These are phyloP conservation scores for Neoscelio sp. DNA, from an alignment of 2,888 invertebrate genomes.

Conservation along the genomic window DNA sequence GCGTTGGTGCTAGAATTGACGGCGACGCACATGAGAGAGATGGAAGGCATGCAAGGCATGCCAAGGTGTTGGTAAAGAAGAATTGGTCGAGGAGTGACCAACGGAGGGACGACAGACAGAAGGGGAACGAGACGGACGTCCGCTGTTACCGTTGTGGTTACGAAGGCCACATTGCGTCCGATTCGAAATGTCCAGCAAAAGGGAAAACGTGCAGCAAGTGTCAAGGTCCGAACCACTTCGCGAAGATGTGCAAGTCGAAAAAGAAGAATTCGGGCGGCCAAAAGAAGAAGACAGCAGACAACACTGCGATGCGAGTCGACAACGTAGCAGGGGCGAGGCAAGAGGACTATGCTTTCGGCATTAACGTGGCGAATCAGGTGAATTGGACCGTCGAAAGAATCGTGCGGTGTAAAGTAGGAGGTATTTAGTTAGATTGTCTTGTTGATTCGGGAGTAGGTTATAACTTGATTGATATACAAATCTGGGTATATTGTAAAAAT, in stretches of 20 bases:
- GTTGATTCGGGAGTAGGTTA: no score
- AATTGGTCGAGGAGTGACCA: background rate
- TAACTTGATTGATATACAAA: no score
- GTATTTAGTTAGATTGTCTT: no score
- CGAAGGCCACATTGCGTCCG: conserved; percentile 14
- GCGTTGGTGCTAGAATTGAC: conserved; percentile 1
- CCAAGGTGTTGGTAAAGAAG: background rate
- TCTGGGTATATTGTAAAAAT: no score
- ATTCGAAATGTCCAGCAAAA: conserved; percentile 67
- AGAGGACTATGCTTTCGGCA: no score
- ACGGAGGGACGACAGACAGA: no score
- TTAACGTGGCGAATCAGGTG: no score
- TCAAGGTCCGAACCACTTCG: conserved; percentile 66
- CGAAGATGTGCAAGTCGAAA: conserved; percentile 14
- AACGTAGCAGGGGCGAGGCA: background rate
- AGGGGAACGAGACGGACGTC: background rate
- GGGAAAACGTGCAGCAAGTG: conserved; percentile 66
- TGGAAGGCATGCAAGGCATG: background rate
- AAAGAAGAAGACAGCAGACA: background rate
- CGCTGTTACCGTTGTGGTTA: conserved; percentile 10
- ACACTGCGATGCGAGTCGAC: no score
- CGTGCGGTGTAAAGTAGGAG: no score
- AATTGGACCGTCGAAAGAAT: no score
- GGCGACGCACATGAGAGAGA: background rate
- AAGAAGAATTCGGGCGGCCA: no score